Percentiles rank a stretch among this genome's conserved stretches.
These are phyloP conservation scores for Athalia circularis DNA, from an alignment of 2,888 invertebrate species.

Conservation along the genomic window DNA sequence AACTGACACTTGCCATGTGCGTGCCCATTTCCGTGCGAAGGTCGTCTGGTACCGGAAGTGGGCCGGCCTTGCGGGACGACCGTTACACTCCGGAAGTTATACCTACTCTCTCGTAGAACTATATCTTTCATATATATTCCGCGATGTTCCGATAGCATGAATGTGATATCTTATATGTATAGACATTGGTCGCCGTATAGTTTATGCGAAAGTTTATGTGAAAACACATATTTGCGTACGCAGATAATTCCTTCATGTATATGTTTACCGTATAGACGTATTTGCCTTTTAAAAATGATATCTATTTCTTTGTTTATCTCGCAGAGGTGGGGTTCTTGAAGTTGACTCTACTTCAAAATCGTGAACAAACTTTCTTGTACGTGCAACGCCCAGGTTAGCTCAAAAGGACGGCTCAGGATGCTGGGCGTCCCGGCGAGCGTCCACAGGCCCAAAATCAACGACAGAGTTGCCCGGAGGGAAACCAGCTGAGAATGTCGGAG, in stretches of 20 bases:
- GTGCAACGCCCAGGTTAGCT: slow-evolving; percentile 36
- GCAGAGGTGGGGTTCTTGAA: slow-evolving; percentile 13
- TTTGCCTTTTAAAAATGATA: neutral
- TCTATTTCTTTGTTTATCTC: neutral
- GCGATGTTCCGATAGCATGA: neutral
- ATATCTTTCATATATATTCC: slow-evolving; percentile 33
- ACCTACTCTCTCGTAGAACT: slow-evolving; percentile 24
- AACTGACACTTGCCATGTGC: slow-evolving; percentile 57
- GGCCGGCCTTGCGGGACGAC: slow-evolving; percentile 71
- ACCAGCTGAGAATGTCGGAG: slow-evolving; percentile 72
- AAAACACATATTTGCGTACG: neutral
- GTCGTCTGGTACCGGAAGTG: slow-evolving; percentile 71
- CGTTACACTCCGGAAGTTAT: slow-evolving; percentile 60
- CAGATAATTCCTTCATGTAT: too few species aligned
- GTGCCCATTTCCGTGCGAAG: slow-evolving; percentile 70
- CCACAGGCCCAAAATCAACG: slow-evolving; percentile 52
- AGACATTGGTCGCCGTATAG: too few species aligned
- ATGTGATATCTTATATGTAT: neutral
- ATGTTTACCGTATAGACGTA: too few species aligned
- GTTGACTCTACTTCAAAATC: slow-evolving; percentile 19
- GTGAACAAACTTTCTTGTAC: slow-evolving; percentile 16
- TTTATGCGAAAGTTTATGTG: too few species aligned
- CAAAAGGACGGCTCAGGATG: slow-evolving; percentile 66
- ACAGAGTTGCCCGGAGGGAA: slow-evolving; percentile 55
- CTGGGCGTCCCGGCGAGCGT: slow-evolving; percentile 61